A percentile compares a stretch with the other conserved stretches of the same genome.
Conservation (phyloP, 2,797 vertebrate genomes). For the Cossypha heuglini region DNA sequence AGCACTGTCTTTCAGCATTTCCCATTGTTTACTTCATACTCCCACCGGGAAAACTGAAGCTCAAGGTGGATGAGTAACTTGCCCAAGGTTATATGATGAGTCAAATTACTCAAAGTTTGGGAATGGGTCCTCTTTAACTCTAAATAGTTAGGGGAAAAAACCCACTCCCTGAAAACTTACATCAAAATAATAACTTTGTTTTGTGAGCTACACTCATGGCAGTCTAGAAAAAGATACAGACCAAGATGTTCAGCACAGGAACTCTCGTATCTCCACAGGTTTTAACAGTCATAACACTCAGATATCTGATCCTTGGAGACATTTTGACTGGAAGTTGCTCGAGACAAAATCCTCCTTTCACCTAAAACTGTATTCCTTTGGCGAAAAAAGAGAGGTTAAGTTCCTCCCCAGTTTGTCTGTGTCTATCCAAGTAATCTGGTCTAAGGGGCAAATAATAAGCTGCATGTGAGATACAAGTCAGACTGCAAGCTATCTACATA, state of each 20-base stretch:
- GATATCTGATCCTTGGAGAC: background rate
- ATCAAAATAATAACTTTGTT: background rate
- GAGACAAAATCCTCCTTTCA: background rate
- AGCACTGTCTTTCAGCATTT: background rate
- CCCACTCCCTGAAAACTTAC: background rate
- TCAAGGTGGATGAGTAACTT: conserved; percentile 43
- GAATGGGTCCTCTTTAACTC: conserved; percentile 41
- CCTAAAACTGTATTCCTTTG: background rate
- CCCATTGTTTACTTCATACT: background rate
- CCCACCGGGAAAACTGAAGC: background rate
- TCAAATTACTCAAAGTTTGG: conserved; percentile 43
- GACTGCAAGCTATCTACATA: conserved; percentile 14
- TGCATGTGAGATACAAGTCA: conserved; percentile 11
- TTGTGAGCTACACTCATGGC: background rate
- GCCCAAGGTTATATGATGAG: conserved; percentile 36
- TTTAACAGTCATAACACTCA: background rate
- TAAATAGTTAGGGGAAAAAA: background rate
- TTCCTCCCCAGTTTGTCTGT: background rate
- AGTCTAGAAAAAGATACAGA: background rate
- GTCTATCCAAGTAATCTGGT: background rate
- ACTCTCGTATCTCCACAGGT: background rate
- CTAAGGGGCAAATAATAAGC: background rate
- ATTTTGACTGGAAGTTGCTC: background rate
- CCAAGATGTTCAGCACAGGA: background rate
- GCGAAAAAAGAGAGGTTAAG: background rate